Base-by-base conservation (phyloP, 2,113 vertebrate species). In the Anarhynchus alexandrinus region DNA sequence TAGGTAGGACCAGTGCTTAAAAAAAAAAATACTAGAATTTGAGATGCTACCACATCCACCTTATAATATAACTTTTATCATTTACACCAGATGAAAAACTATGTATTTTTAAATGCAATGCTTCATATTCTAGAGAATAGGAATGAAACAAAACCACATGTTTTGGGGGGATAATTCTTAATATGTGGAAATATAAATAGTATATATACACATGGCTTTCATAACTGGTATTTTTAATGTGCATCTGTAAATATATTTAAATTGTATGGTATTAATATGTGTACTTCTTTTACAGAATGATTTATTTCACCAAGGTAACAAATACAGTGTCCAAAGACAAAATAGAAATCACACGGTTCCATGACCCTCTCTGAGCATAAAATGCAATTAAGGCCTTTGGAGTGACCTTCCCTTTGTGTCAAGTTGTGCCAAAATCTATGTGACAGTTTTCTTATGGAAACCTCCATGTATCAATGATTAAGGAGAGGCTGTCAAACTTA, bases 401-500 rank as follows among this genome's bases (percentile, higher is more conserved):
- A 95, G 85, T 85, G 94, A 94, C 69, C 72, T 96, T 97, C 64
- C 54, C 18, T 97, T 90, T 86, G 45, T 82, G 69, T 94, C 82
- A 92, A 67, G 86, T 69, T 81, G 40, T 86, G 34, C 72, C 92
- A 89, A 97, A 96, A 96, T 15, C 0, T 89, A 88, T 57, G 84
- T 83, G 79, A 88, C 62, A 83, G 67, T 65, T 96, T 94, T 93
- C 74, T 96, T 91, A 85, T 51, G 15, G 89, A 97, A 97, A 77
- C 71, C 67, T 94, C 43, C 64, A 80, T 9, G 32, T 94, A 82
- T 20, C 25, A 3, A 66, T 95, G 81, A 97, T 96, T 94, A 97
- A 97, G 34, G 49, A 93, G 47, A 62, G 47, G 65, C 40, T 83
- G 55, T 71, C 69, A 66, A 64, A 95, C 77, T 82, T 52, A 89